Conservation (phyloP, 2,888 invertebrate genomes). For the Tromatobia lineatoria region DNA sequence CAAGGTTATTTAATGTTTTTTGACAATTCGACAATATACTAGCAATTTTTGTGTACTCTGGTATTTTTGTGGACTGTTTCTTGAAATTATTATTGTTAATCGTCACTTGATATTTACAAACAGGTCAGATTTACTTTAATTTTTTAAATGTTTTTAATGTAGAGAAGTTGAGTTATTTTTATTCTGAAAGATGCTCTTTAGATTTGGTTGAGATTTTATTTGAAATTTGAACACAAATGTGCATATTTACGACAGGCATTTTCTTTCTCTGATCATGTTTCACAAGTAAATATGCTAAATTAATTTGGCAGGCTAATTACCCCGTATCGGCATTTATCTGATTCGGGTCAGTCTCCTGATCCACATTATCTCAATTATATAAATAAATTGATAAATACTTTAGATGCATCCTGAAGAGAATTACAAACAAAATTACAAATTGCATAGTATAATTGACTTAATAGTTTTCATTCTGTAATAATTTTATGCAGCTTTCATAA, state of each 20-base stretch:
- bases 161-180: background rate
- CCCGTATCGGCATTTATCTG: conserved; percentile 15
- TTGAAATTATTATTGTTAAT: no score
- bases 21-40: background rate
- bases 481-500: no score
- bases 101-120: no score
- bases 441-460: no score
- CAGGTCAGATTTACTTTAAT: background rate
- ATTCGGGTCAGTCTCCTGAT: conserved; percentile 29
- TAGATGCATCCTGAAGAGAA: no score
- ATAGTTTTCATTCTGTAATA: no score
- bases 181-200: background rate
- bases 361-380: background rate
- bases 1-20: background rate
- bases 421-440: no score
- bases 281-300: conserved; percentile 24
- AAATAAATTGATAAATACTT: no score
- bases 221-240: background rate
- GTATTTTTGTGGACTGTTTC: no score
- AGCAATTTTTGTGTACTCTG: no score
- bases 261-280: conserved; percentile 8
- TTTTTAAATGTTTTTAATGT: background rate
- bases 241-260: conserved; percentile 19
- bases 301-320: conserved; percentile 28
- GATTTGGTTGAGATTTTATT: background rate